These are phyloP conservation scores for Heliconius melpomene DNA, from an alignment of 1,140 invertebrate species.

Conservation along the genomic window DNA sequence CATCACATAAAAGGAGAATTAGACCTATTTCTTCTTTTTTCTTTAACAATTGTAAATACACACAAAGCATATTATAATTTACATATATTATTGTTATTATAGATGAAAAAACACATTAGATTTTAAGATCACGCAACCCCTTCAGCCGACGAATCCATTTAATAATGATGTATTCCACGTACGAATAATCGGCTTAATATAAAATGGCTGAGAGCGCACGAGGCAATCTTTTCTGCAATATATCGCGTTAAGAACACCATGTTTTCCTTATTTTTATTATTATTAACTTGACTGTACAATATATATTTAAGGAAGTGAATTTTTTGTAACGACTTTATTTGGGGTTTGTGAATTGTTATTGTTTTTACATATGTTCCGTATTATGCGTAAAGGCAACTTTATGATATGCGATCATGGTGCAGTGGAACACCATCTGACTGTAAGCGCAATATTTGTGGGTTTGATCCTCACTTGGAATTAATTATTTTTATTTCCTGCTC, in stretches of 20 bases:
- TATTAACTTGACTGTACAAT: neutral
- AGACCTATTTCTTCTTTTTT: neutral
- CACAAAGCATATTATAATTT: neutral
- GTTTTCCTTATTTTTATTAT: constrained; percentile 19
- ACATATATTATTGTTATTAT: neutral
- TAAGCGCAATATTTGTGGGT: neutral
- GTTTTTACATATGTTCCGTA: neutral
- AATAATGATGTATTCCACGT: constrained; percentile 18
- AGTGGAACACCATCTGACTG: neutral
- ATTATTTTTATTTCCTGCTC: neutral
- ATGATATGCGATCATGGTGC: neutral
- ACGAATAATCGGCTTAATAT: constrained; percentile 17
- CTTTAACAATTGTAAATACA: neutral
- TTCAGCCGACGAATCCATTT: constrained; percentile 5
- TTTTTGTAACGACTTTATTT: constrained; percentile 9
- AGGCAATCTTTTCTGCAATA: constrained; percentile 18
- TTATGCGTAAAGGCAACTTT: neutral
- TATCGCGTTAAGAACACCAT: constrained; percentile 13
- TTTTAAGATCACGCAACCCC: constrained; percentile 1
- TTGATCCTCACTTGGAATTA: neutral
- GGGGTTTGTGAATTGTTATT: neutral
- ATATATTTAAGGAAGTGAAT: neutral
- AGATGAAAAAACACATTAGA: neutral
- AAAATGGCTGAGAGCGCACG: constrained; percentile 11
- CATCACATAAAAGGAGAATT: neutral